phyloP scores from a whole-genome alignment of 2,113 vertebrate species.

The Trinectes maculatus region DNA sequence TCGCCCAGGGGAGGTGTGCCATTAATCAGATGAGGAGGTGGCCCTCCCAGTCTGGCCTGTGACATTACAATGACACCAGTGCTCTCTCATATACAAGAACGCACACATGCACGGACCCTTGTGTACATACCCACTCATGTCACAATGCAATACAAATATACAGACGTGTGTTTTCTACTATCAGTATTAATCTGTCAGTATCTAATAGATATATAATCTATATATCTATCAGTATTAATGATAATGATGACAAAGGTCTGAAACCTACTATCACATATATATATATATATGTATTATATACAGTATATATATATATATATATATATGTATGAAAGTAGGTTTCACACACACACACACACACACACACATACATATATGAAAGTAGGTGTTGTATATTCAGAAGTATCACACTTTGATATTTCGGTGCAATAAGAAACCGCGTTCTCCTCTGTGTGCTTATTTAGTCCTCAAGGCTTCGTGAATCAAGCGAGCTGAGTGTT shows the following conservation, averaged over 20 bases:
- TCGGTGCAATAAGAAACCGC: neutral
- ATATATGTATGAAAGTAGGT: too few relatives aligned
- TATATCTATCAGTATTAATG: too few relatives aligned
- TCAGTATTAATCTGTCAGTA: neutral
- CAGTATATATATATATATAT: too few relatives aligned
- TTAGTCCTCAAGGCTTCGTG: neutral
- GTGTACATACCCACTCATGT: neutral
- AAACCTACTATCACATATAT: too few relatives aligned
- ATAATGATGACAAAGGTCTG: too few relatives aligned
- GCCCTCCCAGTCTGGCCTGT: constrained; percentile 56
- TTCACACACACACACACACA: too few relatives aligned
- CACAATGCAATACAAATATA: neutral
- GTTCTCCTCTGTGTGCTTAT: neutral
- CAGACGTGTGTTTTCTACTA: too few relatives aligned
- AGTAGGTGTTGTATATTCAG: neutral
- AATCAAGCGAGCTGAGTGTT: neutral
- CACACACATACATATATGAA: too few relatives aligned
- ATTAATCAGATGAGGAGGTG: constrained; percentile 74
- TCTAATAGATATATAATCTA: too few relatives aligned
- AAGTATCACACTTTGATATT: neutral
- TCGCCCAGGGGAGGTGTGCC: constrained; percentile 53
- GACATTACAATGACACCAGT: constrained; percentile 68
- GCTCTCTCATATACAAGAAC: constrained; percentile 49
- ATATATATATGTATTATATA: too few relatives aligned
- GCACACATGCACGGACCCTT: neutral